Evolutionary conservation across 2,888 invertebrate species (phyloP).

Genomic region (Patella depressa): DNA sequence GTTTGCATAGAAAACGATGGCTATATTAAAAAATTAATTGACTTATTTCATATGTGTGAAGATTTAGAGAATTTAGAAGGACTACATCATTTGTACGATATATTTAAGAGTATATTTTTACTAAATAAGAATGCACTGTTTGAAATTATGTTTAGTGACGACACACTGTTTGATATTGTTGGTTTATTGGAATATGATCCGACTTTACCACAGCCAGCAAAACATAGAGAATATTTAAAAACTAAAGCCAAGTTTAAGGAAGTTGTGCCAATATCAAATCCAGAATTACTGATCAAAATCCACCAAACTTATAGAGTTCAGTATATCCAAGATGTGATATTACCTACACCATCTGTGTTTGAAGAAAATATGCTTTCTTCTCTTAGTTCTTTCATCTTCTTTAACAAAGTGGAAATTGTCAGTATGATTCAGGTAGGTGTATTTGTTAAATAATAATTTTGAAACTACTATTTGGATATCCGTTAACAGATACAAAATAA

Average conservation of each 20-base stretch:
- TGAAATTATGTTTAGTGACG: conserved; percentile 96
- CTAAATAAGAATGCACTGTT: conserved; percentile 97
- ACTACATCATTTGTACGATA: conserved; percentile 93
- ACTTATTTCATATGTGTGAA: conserved; percentile 96
- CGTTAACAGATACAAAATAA: too few relatives aligned
- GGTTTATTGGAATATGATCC: conserved; percentile 99
- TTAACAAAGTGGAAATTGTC: conserved; percentile 99
- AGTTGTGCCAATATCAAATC: conserved; percentile 92
- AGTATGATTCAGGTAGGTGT: conserved; percentile 82
- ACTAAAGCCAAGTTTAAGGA: conserved; percentile 82
- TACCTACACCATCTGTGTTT: conserved; percentile 98
- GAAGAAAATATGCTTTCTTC: conserved; percentile 99
- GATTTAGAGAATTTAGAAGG: conserved; percentile 92
- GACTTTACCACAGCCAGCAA: conserved; percentile 74
- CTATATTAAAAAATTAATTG: conserved; percentile 94
- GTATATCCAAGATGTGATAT: conserved; percentile 96
- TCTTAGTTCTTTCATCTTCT: conserved; percentile 98
- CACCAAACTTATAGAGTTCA: conserved; percentile 99
- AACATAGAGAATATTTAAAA: conserved; percentile 94
- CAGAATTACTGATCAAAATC: conserved; percentile 95
- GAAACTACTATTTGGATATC: too few relatives aligned
- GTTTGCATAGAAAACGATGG: conserved; percentile 93
- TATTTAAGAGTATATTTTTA: conserved; percentile 98
- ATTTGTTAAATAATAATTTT: not conserved
- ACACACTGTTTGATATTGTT: conserved; percentile 90